Evolutionary conservation across 2,113 vertebrate species (phyloP).

Genomic region (Rhea pennata): DNA sequence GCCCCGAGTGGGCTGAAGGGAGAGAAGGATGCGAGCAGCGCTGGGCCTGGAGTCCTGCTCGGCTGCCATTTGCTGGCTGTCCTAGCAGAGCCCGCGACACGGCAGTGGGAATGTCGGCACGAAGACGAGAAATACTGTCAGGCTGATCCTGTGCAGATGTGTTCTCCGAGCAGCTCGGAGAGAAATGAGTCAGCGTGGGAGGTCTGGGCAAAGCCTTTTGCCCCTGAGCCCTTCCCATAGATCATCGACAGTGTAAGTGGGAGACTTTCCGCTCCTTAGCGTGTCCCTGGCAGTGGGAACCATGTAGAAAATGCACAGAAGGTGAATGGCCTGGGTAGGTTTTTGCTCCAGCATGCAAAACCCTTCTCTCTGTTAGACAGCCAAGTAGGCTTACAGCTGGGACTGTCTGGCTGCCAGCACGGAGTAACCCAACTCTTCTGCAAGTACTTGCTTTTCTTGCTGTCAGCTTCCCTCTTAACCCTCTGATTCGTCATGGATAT

Average conservation of each 20-base stretch:
- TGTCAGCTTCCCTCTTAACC: conserved; percentile 5
- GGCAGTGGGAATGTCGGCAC: background rate
- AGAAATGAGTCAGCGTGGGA: background rate
- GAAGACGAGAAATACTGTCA: background rate
- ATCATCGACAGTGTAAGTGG: rapidly evolving
- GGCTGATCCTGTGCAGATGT: background rate
- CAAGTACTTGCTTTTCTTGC: background rate
- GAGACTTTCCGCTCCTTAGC: background rate
- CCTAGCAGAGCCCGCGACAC: background rate
- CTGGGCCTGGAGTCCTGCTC: background rate
- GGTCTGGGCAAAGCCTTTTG: background rate
- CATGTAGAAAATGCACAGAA: background rate
- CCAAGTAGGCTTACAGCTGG: conserved; percentile 27
- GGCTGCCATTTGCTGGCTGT: background rate
- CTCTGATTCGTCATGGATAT: conserved; percentile 41
- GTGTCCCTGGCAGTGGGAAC: background rate
- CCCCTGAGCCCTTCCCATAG: background rate
- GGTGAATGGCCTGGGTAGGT: background rate
- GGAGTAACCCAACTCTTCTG: background rate
- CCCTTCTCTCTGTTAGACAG: background rate
- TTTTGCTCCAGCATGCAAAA: background rate
- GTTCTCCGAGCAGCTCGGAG: background rate
- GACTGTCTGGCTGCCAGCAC: conserved; percentile 32
- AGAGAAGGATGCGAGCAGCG: background rate
- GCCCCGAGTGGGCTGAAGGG: background rate